phyloP scores from a whole-genome alignment of 2,113 vertebrate genomes.

The Rhodinocichla rosea region DNA sequence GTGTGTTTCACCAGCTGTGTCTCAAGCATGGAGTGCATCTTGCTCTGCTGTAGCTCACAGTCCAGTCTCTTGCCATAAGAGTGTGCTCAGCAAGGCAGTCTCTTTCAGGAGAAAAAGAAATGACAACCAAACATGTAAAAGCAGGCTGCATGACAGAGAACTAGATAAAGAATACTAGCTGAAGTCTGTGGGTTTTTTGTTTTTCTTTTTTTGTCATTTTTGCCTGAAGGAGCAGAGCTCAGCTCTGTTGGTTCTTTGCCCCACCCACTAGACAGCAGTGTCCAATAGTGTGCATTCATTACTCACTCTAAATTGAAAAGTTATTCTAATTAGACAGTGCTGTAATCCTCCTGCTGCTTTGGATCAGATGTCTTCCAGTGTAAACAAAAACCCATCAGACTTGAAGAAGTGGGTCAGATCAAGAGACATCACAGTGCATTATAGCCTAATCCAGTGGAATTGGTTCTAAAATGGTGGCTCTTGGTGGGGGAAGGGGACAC shows the following conservation, averaged over 20 bases:
- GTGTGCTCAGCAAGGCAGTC: background rate
- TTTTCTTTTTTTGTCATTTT: background rate
- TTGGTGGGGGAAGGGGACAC: background rate
- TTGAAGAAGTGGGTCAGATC: slow-evolving; percentile 28
- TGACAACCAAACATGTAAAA: background rate
- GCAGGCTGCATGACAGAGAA: background rate
- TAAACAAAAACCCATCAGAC: slow-evolving; percentile 20
- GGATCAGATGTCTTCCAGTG: slow-evolving; percentile 15
- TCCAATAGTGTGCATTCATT: background rate
- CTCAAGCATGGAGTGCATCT: background rate
- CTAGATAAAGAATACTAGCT: background rate
- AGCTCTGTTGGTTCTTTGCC: background rate
- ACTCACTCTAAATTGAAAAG: slow-evolving; percentile 3
- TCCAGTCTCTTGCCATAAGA: background rate
- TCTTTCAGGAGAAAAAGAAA: background rate
- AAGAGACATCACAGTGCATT: background rate
- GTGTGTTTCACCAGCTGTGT: background rate
- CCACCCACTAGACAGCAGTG: background rate
- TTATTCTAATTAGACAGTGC: slow-evolving; percentile 26
- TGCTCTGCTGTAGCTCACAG: background rate
- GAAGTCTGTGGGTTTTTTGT: background rate
- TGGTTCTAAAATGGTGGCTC: background rate
- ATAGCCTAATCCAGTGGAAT: slow-evolving; percentile 2
- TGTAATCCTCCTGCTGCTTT: slow-evolving; percentile 43
- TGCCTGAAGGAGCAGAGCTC: background rate